A percentile compares a stretch with the other conserved stretches of the same genome.
Evolutionary conservation across 2,888 invertebrate species (phyloP).

Genomic region (Netelia inedita): DNA sequence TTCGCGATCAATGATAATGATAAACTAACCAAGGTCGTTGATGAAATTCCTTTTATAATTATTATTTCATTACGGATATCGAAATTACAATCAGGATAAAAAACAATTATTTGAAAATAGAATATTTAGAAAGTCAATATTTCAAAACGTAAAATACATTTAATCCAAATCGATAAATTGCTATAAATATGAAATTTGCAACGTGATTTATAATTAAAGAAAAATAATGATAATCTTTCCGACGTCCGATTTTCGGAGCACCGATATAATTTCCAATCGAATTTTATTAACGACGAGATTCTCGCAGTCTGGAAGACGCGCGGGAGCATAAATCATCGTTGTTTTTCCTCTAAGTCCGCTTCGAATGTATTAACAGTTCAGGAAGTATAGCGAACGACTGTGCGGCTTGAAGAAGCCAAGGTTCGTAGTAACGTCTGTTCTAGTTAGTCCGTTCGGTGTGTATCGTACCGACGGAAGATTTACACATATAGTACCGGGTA

Average conservation of each 20-base stretch:
- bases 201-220: too few species aligned
- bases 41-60: neutral
- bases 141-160: too few species aligned
- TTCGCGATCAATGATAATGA: neutral
- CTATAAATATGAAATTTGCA: too few species aligned
- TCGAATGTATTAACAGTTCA: slow-evolving; percentile 46
- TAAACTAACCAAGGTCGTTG: neutral
- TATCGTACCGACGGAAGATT: slow-evolving; percentile 32
- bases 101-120: neutral
- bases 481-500: slow-evolving; percentile 18
- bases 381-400: slow-evolving; percentile 45
- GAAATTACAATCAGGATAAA: neutral
- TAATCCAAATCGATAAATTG: too few species aligned
- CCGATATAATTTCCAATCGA: slow-evolving; percentile 1
- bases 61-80: neutral
- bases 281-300: slow-evolving; percentile 13
- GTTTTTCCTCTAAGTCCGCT: slow-evolving; percentile 24
- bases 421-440: slow-evolving; percentile 53
- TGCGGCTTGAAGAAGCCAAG: slow-evolving; percentile 51
- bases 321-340: slow-evolving; percentile 43
- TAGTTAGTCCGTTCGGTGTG: slow-evolving; percentile 42
- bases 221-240: too few species aligned
- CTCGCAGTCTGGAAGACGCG: neutral
- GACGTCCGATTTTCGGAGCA: too few species aligned
- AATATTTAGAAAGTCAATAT: neutral